These are phyloP conservation scores for Abscondita cerata DNA, from an alignment of 2,888 invertebrate species.

Conservation along the genomic window DNA sequence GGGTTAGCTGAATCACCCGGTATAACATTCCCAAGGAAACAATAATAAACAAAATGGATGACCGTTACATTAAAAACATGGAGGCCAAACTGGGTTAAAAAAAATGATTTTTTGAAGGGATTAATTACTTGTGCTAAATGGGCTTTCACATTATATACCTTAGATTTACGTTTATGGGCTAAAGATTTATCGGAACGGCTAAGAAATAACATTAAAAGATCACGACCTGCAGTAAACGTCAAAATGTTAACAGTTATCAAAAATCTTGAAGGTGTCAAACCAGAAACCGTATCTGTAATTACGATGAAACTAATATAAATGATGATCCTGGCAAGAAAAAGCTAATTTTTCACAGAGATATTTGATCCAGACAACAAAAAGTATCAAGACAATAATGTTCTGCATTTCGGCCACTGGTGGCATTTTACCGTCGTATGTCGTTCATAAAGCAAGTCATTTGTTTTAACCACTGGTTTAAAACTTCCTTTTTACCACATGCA, in stretches of 20 bases:
- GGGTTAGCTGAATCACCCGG: too few relatives aligned
- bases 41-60: too few relatives aligned
- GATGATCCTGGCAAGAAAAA: slow-evolving; percentile 12
- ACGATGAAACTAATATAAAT: not conserved
- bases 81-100: too few relatives aligned
- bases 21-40: too few relatives aligned
- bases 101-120: too few relatives aligned
- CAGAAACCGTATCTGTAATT: slow-evolving; percentile 5
- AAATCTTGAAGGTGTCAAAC: slow-evolving; percentile 1
- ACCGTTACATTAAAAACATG: too few relatives aligned
- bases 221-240: slow-evolving; percentile 2
- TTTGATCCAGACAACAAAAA: not conserved
- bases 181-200: too few relatives aligned
- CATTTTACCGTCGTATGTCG: slow-evolving; percentile 45
- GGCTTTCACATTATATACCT: too few relatives aligned
- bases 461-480: slow-evolving; percentile 11
- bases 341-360: slow-evolving; percentile 3
- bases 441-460: slow-evolving; percentile 38
- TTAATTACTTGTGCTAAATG: too few relatives aligned
- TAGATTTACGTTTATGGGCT: too few relatives aligned
- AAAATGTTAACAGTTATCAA: not conserved
- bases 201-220: slow-evolving; percentile 16
- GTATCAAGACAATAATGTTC: slow-evolving; percentile 42
- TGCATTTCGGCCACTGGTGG: slow-evolving; percentile 42
- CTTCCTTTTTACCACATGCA: slow-evolving; percentile 8